Conservation (phyloP, 1,140 invertebrate species). For the Brachionus rotundiformis region DNA sequence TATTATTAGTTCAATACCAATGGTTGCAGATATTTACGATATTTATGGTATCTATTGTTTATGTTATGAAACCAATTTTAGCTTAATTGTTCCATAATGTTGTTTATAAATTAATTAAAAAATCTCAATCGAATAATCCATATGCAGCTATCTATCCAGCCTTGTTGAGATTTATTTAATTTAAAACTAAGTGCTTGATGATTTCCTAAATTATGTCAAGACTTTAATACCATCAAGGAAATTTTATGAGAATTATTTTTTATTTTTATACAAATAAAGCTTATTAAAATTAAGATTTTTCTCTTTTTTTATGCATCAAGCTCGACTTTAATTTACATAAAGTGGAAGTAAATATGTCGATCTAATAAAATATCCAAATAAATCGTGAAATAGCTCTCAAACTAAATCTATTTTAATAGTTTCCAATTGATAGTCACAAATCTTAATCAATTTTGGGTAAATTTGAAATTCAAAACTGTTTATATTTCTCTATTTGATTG, state of each 20-base stretch:
- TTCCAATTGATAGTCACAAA: background rate
- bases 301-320: conserved; percentile 7
- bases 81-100: conserved; percentile 19
- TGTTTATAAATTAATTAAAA: conserved; percentile 20
- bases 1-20: background rate
- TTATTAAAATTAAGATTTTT: background rate
- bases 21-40: background rate
- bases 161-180: conserved; percentile 10
- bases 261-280: background rate
- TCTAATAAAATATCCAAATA: background rate
- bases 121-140: background rate
- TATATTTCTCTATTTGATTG: background rate
- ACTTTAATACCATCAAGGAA: background rate
- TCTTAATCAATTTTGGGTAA: background rate
- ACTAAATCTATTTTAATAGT: background rate
- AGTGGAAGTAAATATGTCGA: background rate
- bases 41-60: background rate
- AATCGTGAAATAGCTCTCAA: background rate
- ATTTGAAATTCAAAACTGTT: background rate
- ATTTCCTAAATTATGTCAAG: conserved; percentile 9
- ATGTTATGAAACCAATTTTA: conserved; percentile 4
- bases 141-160: background rate
- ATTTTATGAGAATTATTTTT: conserved; percentile 1
- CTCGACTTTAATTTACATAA: conserved; percentile 5
- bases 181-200: conserved; percentile 1